Evolutionary conservation across 2,797 vertebrate genomes (phyloP), one percentile per base, ranked within the genome.

Genomic region (Malurus leucopterus): DNA sequence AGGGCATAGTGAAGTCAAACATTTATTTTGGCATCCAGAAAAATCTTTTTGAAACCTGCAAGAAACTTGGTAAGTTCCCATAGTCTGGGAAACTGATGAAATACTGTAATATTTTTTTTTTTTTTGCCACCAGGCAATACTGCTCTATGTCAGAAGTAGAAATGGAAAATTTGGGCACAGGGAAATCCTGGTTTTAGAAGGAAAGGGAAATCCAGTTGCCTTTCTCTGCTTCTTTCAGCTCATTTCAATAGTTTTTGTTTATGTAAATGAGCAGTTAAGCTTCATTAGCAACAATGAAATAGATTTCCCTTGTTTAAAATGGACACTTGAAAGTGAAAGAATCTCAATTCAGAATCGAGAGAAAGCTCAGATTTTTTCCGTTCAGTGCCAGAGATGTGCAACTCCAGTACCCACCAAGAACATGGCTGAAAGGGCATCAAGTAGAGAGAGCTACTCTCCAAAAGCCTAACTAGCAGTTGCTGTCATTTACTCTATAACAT

Each of bases 11-110:
- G 86, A 93, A 90, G 77, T 82, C 93, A 95, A 87, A 81, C 71
- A 76, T 92, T 90, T 94, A 49, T 92, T 92, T 89, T 94, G 92
- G 70, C 95, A 94, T 65, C 38, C 41, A 76, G 43, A 82, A 91
- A 72, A 57, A 38, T 57, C 61, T 49, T 89, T 82, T 46, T 92
- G 55, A 81, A 93, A 91, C 74, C 59, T 73, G 58, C 5, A 0
- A 68, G 72, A 89, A 89, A 73, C 15, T 73, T 63, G 27, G 4
- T 88, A 83, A 49, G 3, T 90, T 89, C 74, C 44, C 62, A 88
- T 71, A 46, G 44, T 61, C 77, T 53, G 13, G 51, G 30, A 91
- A 76, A 61, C 76, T 93, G 46, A 78, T 61, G 53, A 89, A 89
- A 93, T 83, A 53, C 29, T 67, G 41, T 63, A 11, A 36, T 36